These are phyloP conservation scores for Nephrotoma guestfalica DNA, from an alignment of 2,888 invertebrate species.

Conservation along the genomic window DNA sequence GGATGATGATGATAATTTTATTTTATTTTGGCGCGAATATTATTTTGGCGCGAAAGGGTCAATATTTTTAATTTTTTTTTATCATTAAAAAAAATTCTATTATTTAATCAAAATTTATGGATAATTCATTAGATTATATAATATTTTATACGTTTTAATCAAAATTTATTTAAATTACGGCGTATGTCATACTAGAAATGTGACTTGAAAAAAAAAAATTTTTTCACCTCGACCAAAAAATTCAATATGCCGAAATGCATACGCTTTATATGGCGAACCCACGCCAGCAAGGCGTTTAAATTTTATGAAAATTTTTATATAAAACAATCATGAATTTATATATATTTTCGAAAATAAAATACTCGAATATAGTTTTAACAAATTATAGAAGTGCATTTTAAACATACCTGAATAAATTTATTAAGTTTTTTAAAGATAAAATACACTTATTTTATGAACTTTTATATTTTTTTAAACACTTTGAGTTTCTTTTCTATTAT, in stretches of 20 bases:
- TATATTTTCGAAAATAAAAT: slow-evolving; percentile 16
- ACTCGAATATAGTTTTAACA: slow-evolving; percentile 17
- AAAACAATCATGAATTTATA: slow-evolving; percentile 20
- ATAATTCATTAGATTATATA: background rate
- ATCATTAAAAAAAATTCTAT: background rate
- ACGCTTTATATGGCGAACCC: slow-evolving; percentile 13
- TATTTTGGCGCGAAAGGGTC: slow-evolving; percentile 7
- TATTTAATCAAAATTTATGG: slow-evolving; percentile 1
- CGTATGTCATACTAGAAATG: too few relatives aligned
- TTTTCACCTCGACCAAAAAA: background rate
- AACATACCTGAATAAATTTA: slow-evolving; percentile 24
- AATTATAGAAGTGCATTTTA: slow-evolving; percentile 22
- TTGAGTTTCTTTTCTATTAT: background rate
- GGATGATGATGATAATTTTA: background rate
- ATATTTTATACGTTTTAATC: background rate
- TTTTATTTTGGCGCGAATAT: too few relatives aligned
- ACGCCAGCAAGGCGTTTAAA: slow-evolving; percentile 23
- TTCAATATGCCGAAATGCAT: slow-evolving; percentile 6
- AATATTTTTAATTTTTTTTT: slow-evolving; percentile 4
- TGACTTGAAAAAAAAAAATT: too few relatives aligned
- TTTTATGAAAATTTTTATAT: slow-evolving; percentile 25
- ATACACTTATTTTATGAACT: slow-evolving; percentile 13
- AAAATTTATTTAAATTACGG: background rate
- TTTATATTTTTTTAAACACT: background rate
- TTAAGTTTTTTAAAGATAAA: slow-evolving; percentile 20